Conservation (phyloP, 2,113 vertebrate genomes). For the Neoarius graeffei region DNA sequence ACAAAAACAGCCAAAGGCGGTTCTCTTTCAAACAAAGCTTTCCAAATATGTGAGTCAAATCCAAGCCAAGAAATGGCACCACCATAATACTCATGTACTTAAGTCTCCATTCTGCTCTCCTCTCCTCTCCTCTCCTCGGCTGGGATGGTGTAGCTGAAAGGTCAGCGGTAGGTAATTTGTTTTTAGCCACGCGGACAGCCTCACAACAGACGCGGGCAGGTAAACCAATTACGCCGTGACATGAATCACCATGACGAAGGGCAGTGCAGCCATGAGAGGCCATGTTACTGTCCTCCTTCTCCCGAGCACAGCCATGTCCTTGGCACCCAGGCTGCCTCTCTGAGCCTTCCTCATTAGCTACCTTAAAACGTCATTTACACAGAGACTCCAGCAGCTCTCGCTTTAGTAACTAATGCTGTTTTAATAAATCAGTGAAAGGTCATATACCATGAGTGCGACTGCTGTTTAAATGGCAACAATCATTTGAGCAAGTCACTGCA, state of each 20-base stretch:
- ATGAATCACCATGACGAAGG: slow-evolving; percentile 62
- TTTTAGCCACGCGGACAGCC: slow-evolving; percentile 57
- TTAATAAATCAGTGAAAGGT: slow-evolving; percentile 32
- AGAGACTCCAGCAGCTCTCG: slow-evolving; percentile 22
- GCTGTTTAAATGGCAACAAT: slow-evolving; percentile 24
- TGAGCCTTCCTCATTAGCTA: slow-evolving; percentile 41
- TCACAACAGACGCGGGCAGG: slow-evolving; percentile 57
- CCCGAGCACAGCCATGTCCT: slow-evolving; percentile 63
- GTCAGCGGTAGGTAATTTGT: slow-evolving; percentile 59
- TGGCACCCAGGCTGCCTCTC: slow-evolving; percentile 49
- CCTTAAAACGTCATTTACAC: slow-evolving; percentile 41
- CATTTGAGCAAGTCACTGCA: slow-evolving; percentile 8
- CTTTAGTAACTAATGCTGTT: slow-evolving; percentile 10
- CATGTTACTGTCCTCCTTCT: slow-evolving; percentile 56
- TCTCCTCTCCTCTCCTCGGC: slow-evolving; percentile 33
- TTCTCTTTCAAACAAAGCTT: slow-evolving; percentile 29
- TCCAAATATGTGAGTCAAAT: slow-evolving; percentile 36
- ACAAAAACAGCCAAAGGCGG: slow-evolving; percentile 50
- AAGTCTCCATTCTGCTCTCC: slow-evolving; percentile 55
- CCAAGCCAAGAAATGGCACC: slow-evolving; percentile 15
- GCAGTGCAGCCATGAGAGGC: slow-evolving; percentile 60
- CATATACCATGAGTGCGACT: neutral
- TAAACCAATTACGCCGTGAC: slow-evolving; percentile 71
- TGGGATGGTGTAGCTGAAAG: slow-evolving; percentile 50
- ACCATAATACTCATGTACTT: slow-evolving; percentile 60